Base-by-base conservation (phyloP, 2,888 invertebrate genomes). In the Syrphus vitripennis region DNA sequence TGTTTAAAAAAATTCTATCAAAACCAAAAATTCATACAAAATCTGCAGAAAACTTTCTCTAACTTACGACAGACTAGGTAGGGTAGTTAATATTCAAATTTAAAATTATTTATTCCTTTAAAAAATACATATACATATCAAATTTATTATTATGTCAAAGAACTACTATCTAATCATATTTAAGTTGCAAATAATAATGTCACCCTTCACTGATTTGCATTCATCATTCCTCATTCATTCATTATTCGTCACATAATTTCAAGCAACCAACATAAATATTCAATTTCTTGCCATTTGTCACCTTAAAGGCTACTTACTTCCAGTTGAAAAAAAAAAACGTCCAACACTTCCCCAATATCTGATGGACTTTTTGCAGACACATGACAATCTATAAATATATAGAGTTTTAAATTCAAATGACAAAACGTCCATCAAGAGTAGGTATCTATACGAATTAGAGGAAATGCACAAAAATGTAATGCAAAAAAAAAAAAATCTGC, bases 391-490 rank as follows among this genome's bases (percentile, higher is more conserved):
- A 67, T 29, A 57, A 9, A 55, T 31, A 7, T 45, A 71, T n/a
- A n/a, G n/a, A n/a, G n/a, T 83, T 78, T 59, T 37, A 83, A 78
- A 78, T 78, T 78, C 72, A 61, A 79, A 69, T 29, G 63, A 69
- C 55, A 69, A 83, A 78, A 79, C 70, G 83, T 83, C 78, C 55
- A 74, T 83, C 70, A 70, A n/a, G n/a, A n/a, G n/a, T n/a, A n/a
- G n/a, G n/a, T n/a, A 70, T 65, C 40, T 50, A 21, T 34, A 10
- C 26, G 40, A 48, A 61, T 31, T 50, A 6, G 76, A 45, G 42
- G 4, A 61, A 71, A 31, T 74, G 21, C 48, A 31, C 40, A 48
- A 37, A 77, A 61, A 34, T 21, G 34, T 14, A 16, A 31, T 24
- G 10, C 10, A 29, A 48, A 31, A n/a, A 24, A 34, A 16, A 24